Conservation (phyloP, 2,888 invertebrate genomes). For the Cephus pygmeus region DNA sequence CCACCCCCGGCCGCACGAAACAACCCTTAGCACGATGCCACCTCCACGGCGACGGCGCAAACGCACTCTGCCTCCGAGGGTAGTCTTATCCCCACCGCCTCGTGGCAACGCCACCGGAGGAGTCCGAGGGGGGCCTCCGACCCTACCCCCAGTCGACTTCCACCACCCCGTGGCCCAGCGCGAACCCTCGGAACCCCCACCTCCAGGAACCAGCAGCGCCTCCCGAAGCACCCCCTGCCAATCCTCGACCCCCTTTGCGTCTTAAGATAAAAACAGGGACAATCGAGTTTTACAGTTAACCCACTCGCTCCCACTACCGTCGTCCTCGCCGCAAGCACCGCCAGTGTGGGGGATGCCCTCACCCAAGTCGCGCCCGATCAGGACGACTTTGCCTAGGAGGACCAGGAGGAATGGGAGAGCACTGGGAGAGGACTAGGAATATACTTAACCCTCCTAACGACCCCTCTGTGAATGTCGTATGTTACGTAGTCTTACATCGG, state of each 20-base stretch:
- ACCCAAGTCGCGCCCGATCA: background rate
- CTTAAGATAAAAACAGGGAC: slow-evolving; percentile 65
- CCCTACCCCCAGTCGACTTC: slow-evolving; percentile 40
- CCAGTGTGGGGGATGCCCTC: background rate
- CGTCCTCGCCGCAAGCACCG: background rate
- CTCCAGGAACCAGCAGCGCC: slow-evolving; percentile 33
- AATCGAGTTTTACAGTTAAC: slow-evolving; percentile 62
- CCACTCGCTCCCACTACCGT: slow-evolving; percentile 34
- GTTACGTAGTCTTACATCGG: background rate
- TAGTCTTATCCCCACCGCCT: slow-evolving; percentile 64
- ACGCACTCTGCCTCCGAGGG: slow-evolving; percentile 62
- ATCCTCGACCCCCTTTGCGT: slow-evolving; percentile 43
- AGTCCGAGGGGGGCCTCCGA: background rate
- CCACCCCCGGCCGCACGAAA: slow-evolving; percentile 46
- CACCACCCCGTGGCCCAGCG: slow-evolving; percentile 28
- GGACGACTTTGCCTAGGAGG: background rate
- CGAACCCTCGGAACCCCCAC: slow-evolving; percentile 33
- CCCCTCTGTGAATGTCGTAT: no score
- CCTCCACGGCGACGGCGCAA: slow-evolving; percentile 62
- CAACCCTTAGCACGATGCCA: slow-evolving; percentile 63
- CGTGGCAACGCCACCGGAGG: slow-evolving; percentile 23
- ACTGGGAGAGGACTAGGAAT: background rate
- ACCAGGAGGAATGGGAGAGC: background rate
- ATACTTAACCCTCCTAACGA: background rate
- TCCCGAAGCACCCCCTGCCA: slow-evolving; percentile 27